Percentiles rank a stretch among this genome's conserved stretches.
Evolutionary conservation across 64 coral and sea anemone species (phyloP).

Genomic region (Montipora efflorescens): DNA sequence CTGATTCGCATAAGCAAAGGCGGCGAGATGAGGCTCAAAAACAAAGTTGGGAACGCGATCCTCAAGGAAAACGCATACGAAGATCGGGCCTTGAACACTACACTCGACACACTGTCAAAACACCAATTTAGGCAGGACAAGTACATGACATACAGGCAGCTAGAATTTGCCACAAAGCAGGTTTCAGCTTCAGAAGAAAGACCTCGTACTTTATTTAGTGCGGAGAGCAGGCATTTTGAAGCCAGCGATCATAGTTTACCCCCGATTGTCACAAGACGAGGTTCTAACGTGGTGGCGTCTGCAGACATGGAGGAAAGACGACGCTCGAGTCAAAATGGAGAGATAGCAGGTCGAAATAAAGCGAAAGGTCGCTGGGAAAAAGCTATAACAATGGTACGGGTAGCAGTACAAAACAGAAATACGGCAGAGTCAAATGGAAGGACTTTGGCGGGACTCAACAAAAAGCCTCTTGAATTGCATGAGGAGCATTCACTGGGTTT

Average conservation of each 20-base stretch:
- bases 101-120: slow-evolving; percentile 59
- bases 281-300: slow-evolving; percentile 7
- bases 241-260: slow-evolving; percentile 53
- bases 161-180: slow-evolving; percentile 87
- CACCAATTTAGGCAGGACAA: slow-evolving; percentile 87
- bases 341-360: background rate
- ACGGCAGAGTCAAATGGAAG: slow-evolving; percentile 38
- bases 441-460: background rate
- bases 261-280: slow-evolving; percentile 31
- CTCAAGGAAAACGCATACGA: slow-evolving; percentile 91
- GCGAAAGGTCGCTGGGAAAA: slow-evolving; percentile 89
- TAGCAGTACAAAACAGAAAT: slow-evolving; percentile 73
- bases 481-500: background rate
- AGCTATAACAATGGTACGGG: slow-evolving; percentile 75
- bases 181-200: slow-evolving; percentile 89
- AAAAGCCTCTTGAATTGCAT: background rate
- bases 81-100: slow-evolving; percentile 78
- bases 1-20: slow-evolving; percentile 91
- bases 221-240: slow-evolving; percentile 15
- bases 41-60: slow-evolving; percentile 87
- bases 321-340: background rate
- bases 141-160: slow-evolving; percentile 91
- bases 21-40: slow-evolving; percentile 88
- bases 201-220: slow-evolving; percentile 61
- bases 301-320: background rate